Evolutionary conservation across 2,888 invertebrate genomes (phyloP).

Genomic region (Andricus quercusramuli): DNA sequence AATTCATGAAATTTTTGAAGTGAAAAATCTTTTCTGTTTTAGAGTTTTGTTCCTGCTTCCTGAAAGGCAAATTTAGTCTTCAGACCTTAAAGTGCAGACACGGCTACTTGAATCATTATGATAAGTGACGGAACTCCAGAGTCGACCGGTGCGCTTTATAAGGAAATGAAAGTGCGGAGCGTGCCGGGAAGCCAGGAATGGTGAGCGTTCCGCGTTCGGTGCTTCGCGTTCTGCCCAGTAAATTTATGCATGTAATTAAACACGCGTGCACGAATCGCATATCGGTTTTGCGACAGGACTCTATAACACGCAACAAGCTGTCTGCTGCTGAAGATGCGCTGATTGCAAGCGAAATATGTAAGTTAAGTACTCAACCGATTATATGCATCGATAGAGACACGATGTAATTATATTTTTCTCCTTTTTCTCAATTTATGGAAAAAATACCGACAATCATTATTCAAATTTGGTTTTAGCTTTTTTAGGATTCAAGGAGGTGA

Average conservation of each 20-base stretch:
- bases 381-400: background rate
- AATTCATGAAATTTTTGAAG: background rate
- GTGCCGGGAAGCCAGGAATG: constrained; percentile 55
- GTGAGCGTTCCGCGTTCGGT: constrained; percentile 51
- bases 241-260: constrained; percentile 61
- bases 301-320: constrained; percentile 54
- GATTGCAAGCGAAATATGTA: constrained; percentile 43
- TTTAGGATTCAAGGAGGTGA: background rate
- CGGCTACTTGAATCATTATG: constrained; percentile 47
- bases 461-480: background rate
- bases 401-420: background rate
- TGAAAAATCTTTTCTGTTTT: background rate
- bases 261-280: constrained; percentile 57
- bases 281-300: constrained; percentile 48
- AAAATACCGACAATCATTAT: background rate
- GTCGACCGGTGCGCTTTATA: constrained; percentile 55
- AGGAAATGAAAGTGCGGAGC: constrained; percentile 58
- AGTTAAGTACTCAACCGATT: background rate
- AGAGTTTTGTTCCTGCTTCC: background rate
- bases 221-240: constrained; percentile 48
- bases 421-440: background rate
- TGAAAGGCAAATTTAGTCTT: constrained; percentile 9
- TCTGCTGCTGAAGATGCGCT: constrained; percentile 49
- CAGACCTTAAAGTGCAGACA: background rate
- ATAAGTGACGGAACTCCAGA: constrained; percentile 52